Evolutionary conservation across 2,888 invertebrate species (phyloP), one percentile per base, ranked within the genome.

Genomic region (Drosophila tripunctata): DNA sequence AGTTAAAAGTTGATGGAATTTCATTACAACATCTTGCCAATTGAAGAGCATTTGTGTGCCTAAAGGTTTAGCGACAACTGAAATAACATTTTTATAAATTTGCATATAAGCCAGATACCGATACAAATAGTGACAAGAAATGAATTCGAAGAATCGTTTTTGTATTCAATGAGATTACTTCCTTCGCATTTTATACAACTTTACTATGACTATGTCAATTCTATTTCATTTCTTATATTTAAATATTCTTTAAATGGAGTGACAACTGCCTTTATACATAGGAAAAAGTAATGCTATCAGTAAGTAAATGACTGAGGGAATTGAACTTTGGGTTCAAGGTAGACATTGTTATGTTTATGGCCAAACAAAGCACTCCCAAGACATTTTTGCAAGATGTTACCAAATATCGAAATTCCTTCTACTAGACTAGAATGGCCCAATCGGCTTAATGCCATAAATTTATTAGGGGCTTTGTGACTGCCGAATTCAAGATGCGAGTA

Each of bases 31-130:
- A 4, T 35, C 33, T 36, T 21, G 38, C 35, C 22, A 38, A 65
- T 50, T 58, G 21, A 15, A 40, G 47, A 4, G n/a, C 33, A 24
- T 40, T 30, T 33, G 15, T 27, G 33, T 21, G 38, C 38, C 24
- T 27, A 3, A 51, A 40, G 33, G 43, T 43, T 55, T 24, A 47
- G 45, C 45, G 51, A 56, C 76, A 82, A 68, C 79, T 79, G 80
- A 57, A 82, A 82, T 71, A 85, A 86, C 83, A 81, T 58, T 76
- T 66, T 55, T 56, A 3, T 38, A 47, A 73, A 79, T 86, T 64
- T 66, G 60, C 82, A 85, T 73, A 36, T 22, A 51, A 57, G 38
- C 57, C 41, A 60, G 31, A 15, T 17, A 17, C 41, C 31, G 12
- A 38, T 43, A 54, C 44, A 27, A 15, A 31, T 22, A 33, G 14